phyloP scores from a whole-genome alignment of 2,888 invertebrate genomes.

The Creontiades dilutus region DNA sequence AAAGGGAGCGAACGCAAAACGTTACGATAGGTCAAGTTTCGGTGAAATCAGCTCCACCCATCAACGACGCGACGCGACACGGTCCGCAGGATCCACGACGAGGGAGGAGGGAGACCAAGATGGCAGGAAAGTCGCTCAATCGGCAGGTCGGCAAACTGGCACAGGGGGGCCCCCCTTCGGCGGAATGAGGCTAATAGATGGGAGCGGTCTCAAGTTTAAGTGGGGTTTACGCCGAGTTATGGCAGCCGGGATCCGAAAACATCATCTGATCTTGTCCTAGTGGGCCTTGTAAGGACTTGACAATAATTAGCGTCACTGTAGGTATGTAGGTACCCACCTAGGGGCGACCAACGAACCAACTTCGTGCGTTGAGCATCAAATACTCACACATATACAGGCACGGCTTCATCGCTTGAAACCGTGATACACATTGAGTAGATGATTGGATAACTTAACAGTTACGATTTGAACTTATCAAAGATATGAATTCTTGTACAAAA shows the following conservation, averaged over 20 bases:
- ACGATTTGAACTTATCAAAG: too few species aligned
- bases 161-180: neutral
- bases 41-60: slow-evolving; percentile 22
- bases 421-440: too few species aligned
- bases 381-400: too few species aligned
- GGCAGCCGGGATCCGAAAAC: slow-evolving; percentile 10
- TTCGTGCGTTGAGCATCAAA: too few species aligned
- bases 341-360: too few species aligned
- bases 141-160: slow-evolving; percentile 46
- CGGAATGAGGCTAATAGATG: slow-evolving; percentile 59
- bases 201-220: slow-evolving; percentile 52
- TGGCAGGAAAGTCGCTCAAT: slow-evolving; percentile 55
- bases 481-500: too few species aligned
- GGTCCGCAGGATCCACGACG: neutral
- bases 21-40: slow-evolving; percentile 10
- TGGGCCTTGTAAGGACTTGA: neutral
- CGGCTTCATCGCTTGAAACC: too few species aligned
- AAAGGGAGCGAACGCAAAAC: neutral
- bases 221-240: slow-evolving; percentile 36
- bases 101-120: slow-evolving; percentile 3
- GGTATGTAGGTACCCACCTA: too few species aligned
- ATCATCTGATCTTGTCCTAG: slow-evolving; percentile 10
- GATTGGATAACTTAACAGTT: too few species aligned
- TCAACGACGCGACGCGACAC: neutral
- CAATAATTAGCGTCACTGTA: neutral